A percentile compares a stretch with the other conserved stretches of the same genome.
Evolutionary conservation across 2,797 vertebrate species (phyloP).

Genomic region (Nasua narica): DNA sequence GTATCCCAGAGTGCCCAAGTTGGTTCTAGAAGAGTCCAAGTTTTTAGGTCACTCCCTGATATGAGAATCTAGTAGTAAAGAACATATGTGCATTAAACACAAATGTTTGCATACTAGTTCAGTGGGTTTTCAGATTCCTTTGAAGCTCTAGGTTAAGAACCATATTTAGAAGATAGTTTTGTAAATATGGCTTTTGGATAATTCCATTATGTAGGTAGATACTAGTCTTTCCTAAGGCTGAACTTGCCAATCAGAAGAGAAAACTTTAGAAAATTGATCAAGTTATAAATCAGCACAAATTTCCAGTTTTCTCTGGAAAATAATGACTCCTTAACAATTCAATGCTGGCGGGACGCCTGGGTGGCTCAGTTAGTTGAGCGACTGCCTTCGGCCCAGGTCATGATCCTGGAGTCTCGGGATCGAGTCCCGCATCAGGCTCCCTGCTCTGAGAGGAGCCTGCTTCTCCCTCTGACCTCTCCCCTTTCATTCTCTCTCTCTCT

Average conservation of each 20-base stretch:
- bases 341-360: not conserved
- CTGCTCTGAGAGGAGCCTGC: too few relatives aligned
- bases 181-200: not conserved
- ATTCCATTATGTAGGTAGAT: not conserved
- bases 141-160: not conserved
- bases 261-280: not conserved
- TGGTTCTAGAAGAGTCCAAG: not conserved
- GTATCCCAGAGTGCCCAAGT: not conserved
- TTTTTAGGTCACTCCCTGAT: not conserved
- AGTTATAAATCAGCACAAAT: not conserved
- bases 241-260: constrained; percentile 17
- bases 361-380: not conserved
- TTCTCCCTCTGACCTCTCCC: too few relatives aligned
- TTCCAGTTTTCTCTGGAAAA: constrained; percentile 13
- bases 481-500: too few relatives aligned
- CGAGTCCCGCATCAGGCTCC: too few relatives aligned
- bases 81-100: not conserved
- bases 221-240: not conserved
- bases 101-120: not conserved
- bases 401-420: too few relatives aligned
- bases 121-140: not conserved
- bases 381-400: too few relatives aligned
- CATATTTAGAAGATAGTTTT: not conserved
- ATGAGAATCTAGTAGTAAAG: not conserved
- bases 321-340: not conserved